These are phyloP conservation scores for Dolichopus griseipennis DNA, from an alignment of 2,888 invertebrate genomes.

Conservation along the genomic window DNA sequence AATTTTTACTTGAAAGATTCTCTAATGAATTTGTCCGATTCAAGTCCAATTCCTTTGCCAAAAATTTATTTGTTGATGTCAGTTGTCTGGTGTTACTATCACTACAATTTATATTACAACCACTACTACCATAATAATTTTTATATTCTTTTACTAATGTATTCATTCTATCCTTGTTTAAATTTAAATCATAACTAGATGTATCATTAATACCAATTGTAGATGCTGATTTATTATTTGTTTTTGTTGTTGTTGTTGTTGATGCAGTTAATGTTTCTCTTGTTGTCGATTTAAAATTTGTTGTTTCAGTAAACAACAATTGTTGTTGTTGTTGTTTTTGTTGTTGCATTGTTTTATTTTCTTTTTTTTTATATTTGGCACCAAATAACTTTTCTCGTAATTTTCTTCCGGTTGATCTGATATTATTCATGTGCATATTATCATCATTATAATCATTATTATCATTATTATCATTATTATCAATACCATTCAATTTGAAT, in stretches of 20 bases:
- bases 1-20: constrained; percentile 33
- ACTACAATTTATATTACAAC: not conserved
- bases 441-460: not conserved
- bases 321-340: constrained; percentile 19
- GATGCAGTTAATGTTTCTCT: constrained; percentile 12
- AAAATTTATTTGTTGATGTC: constrained; percentile 44
- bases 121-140: not conserved
- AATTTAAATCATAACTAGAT: not conserved
- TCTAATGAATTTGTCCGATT: constrained; percentile 46
- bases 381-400: constrained; percentile 46
- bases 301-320: constrained; percentile 15
- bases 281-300: constrained; percentile 18
- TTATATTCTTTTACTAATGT: not conserved
- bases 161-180: not conserved
- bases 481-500: constrained; percentile 44
- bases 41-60: constrained; percentile 43
- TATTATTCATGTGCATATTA: not conserved
- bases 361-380: constrained; percentile 24
- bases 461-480: constrained; percentile 19
- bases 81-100: not conserved
- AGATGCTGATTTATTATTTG: constrained; percentile 18
- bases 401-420: constrained; percentile 30
- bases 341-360: constrained; percentile 14
- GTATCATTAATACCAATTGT: constrained; percentile 13
- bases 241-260: constrained; percentile 16